Evolutionary conservation across 2,113 vertebrate species (phyloP).

Genomic region (Lates calcarifer): DNA sequence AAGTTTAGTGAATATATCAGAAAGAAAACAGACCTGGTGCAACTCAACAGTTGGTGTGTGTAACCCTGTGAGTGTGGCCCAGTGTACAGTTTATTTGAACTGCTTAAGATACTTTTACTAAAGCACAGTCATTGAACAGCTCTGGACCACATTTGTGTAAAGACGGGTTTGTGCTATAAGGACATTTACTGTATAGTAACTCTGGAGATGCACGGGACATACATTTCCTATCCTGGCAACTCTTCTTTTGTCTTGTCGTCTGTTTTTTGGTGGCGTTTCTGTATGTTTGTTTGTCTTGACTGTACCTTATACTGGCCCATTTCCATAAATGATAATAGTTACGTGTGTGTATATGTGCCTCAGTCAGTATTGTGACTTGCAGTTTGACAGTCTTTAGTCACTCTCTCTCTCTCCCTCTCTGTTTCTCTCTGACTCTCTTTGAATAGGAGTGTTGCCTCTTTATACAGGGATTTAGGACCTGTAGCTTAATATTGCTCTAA

Average conservation of each 20-base stretch:
- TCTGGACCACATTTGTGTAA: background rate
- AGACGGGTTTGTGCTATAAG: background rate
- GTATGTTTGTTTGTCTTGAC: no score
- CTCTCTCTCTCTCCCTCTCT: background rate
- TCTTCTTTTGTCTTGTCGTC: background rate
- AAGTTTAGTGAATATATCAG: no score
- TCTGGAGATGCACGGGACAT: no score
- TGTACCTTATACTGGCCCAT: background rate
- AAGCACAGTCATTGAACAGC: no score
- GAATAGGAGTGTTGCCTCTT: background rate
- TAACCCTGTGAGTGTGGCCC: no score
- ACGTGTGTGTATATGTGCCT: background rate
- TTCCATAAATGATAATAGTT: background rate
- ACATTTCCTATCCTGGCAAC: no score
- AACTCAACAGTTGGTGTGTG: no score
- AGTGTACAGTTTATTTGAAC: no score
- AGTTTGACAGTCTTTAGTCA: background rate
- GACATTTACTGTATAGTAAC: no score
- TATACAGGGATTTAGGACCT: background rate
- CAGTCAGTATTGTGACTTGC: background rate
- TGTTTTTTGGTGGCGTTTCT: background rate
- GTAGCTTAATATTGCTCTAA: background rate
- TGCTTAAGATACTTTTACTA: no score
- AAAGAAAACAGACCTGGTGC: no score
- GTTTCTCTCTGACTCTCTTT: background rate